Base-by-base conservation (phyloP, 2,888 invertebrate species). In the Rotaria magnacalcarata region DNA sequence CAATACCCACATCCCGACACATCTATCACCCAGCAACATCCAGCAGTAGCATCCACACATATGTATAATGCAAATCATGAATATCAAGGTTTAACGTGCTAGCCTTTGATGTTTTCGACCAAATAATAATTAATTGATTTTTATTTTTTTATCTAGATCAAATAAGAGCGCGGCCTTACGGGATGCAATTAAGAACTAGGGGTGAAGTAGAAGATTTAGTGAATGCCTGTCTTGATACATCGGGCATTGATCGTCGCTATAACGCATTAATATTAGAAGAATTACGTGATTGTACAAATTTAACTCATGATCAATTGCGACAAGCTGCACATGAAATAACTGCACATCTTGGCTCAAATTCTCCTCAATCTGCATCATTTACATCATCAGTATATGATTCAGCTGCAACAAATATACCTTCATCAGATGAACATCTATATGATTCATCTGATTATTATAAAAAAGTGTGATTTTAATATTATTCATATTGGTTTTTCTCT, bases 161-260 rank as follows among this genome's bases (percentile, higher is more conserved):
- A 67, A 41, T 5, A 34, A 34, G 34, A 16, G 3, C 67, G 7
- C 34, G 11, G 34, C 34, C 67, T 14, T 67, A 67, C 34, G n/a
- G 19, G 34, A 67, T 67, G 67, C 67, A 67, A 67, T 19, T 16
- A 19, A 34, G 16, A 67, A 11, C 16, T n/a, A 80, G 19, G n/a
- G 47, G 47, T 80, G 34, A 80, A 6, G 85, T 85, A 27, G 86
- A 86, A 27, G 75, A 75, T 50, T 85, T 86, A 41, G 56, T 86
- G 0, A 85, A 84, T 52, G 56, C 80, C 14, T 86, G 85, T 86
- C 85, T 86, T 16, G 85, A 86, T 80, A 85, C 60, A 75, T 56
- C 85, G 3, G 86, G 86, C n/a, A 86, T 86, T 24, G 86, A 86
- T 56, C 75, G 85, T 47, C 75, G 86, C 0, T 86, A 86, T 85